Base-by-base conservation (phyloP, 2,888 invertebrate genomes). In the Heliconius ismenius region DNA sequence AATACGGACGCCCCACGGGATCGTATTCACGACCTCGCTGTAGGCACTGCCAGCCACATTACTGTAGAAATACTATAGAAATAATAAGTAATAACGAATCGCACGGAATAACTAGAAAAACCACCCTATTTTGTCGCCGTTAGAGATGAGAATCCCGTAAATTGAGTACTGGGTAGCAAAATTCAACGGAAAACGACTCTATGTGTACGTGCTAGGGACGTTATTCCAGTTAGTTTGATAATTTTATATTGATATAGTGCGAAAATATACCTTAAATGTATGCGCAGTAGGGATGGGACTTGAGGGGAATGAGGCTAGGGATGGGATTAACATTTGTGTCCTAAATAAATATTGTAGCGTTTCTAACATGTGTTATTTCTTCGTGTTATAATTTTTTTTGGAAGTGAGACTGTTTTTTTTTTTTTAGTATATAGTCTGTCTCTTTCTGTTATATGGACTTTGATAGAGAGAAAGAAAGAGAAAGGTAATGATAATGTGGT, bases 271-370 rank as follows among this genome's bases (percentile, higher is more conserved):
- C 39, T 39, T 67, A 39, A n/a, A 0, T 39, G 24, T 67, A 67
- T 39, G 2, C 1, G 4, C 21, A 39, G 36, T 67, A 67, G 24
- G 39, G 65, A 15, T 67, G 65, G 4, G n/a, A 39, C n/a, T 67
- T 13, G 15, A 15, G 28, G 24, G 11, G 6, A 13, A 26, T 49
- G 49, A 9, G 0, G 10, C 11, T 28, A 28, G 54, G 49, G 69
- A 54, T 69, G 69, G 69, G 69, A 69, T 54, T 54, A 69, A 54
- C 54, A 13, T 21, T 54, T 54, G 49, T 28, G 69, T 54, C 70
- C 70, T 70, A 70, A 70, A 70, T 70, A 70, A 70, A 70, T 70
- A 58, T 70, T 58, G 70, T 39, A 39, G n/a, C n/a, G 65, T 67
- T 67, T 67, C 65, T 67, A 39, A 67, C 65, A 67, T 39, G 65